Conservation (phyloP, 2,113 vertebrate genomes). For the Pituophis catenifer region DNA sequence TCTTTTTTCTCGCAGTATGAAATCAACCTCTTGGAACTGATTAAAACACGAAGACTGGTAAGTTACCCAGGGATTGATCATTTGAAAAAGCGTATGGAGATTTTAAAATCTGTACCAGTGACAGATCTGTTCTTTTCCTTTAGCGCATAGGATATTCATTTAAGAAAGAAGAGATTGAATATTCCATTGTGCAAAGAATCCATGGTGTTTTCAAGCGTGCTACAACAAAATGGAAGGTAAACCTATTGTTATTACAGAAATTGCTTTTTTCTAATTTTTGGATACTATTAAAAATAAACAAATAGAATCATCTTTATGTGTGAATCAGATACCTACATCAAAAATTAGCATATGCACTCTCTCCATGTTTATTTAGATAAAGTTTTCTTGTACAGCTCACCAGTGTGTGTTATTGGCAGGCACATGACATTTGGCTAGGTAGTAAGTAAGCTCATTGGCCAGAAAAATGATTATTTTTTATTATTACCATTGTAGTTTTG, state of each 20-base stretch:
- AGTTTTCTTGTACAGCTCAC: not conserved
- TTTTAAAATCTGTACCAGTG: not conserved
- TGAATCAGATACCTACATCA: not conserved
- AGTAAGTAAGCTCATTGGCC: not conserved
- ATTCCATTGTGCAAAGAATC: constrained; percentile 82
- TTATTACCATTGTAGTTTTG: not conserved
- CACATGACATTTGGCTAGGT: not conserved
- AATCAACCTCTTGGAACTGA: constrained; percentile 89
- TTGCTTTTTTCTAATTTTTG: not conserved
- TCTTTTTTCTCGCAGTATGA: constrained; percentile 80
- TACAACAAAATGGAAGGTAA: constrained; percentile 91
- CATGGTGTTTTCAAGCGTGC: constrained; percentile 84
- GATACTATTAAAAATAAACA: not conserved
- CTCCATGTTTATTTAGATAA: not conserved
- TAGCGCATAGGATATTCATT: constrained; percentile 88
- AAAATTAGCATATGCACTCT: not conserved
- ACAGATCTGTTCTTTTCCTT: constrained; percentile 2
- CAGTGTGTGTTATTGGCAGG: not conserved
- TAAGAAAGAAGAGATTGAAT: constrained; percentile 94
- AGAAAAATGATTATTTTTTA: not conserved
- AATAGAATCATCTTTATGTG: not conserved
- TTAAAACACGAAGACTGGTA: constrained; percentile 90
- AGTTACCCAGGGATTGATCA: constrained; percentile 58
- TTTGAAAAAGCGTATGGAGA: not conserved
- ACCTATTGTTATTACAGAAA: not conserved